A percentile compares a stretch with the other conserved stretches of the same genome.
These are phyloP conservation scores for Tetragnatha versicolor DNA, from an alignment of 1,140 invertebrate species.

Conservation along the genomic window DNA sequence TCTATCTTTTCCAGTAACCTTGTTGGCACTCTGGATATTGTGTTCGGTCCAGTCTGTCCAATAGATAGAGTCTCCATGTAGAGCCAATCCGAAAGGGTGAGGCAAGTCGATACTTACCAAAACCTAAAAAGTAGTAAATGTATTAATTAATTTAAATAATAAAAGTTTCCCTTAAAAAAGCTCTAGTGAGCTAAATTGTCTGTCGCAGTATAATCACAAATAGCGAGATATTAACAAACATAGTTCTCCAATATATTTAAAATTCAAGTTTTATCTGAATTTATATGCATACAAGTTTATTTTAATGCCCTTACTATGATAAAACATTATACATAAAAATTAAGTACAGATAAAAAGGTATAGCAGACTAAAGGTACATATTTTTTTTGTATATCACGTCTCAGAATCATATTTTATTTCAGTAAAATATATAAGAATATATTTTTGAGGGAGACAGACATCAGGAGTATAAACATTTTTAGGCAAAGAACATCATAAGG, in stretches of 20 bases:
- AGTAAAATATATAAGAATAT: too few relatives aligned
- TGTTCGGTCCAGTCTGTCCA: slow-evolving; percentile 68
- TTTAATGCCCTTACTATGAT: neutral
- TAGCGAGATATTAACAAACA: too few relatives aligned
- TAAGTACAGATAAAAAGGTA: too few relatives aligned
- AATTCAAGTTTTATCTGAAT: neutral
- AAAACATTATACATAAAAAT: neutral
- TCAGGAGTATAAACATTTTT: too few relatives aligned
- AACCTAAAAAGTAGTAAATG: slow-evolving; percentile 13
- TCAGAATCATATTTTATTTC: too few relatives aligned
- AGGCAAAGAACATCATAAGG: too few relatives aligned
- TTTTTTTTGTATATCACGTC: too few relatives aligned
- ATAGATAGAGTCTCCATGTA: slow-evolving; percentile 69
- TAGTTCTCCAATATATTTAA: neutral
- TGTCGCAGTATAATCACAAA: too few relatives aligned
- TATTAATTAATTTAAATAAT: neutral
- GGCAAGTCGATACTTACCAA: slow-evolving; percentile 58
- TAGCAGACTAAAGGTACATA: too few relatives aligned
- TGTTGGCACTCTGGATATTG: slow-evolving; percentile 79
- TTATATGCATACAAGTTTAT: neutral
- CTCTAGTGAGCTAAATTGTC: neutral
- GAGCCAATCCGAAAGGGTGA: slow-evolving; percentile 68
- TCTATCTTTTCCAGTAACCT: slow-evolving; percentile 74
- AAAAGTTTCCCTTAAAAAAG: neutral
- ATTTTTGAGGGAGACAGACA: too few relatives aligned